Evolutionary conservation across 2,888 invertebrate genomes (phyloP).

Genomic region (Brassicogethes aeneus): DNA sequence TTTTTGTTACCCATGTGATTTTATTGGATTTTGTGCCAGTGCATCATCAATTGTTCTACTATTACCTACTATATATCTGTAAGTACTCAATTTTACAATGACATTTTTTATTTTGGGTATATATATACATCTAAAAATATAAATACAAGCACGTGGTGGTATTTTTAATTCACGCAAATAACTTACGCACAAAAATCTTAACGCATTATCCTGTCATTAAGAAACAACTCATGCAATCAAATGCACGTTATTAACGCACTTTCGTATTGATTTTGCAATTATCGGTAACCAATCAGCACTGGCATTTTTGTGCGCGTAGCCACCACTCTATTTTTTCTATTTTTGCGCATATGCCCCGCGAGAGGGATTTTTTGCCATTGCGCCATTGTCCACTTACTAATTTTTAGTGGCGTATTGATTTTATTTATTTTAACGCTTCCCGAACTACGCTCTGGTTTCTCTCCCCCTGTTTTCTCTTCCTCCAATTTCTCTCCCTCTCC

Average conservation of each 20-base stretch:
- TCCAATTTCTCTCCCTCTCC: conserved; percentile 3
- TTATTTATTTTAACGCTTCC: conserved; percentile 33
- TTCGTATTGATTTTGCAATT: conserved; percentile 44
- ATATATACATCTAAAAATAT: no score
- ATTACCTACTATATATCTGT: conserved; percentile 2
- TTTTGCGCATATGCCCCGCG: conserved; percentile 40
- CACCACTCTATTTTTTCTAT: conserved; percentile 35
- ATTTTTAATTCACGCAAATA: no score
- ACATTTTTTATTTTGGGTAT: no score
- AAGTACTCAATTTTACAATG: no score
- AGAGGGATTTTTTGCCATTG: conserved; percentile 42
- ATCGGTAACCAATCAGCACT: conserved; percentile 44
- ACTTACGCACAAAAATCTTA: no score
- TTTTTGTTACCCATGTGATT: not conserved
- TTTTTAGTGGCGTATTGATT: conserved; percentile 42
- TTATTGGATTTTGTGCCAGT: conserved; percentile 2
- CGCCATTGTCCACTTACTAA: conserved; percentile 43
- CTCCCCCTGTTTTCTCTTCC: not conserved
- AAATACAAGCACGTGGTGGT: no score
- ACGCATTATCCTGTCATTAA: no score
- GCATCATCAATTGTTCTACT: conserved; percentile 11
- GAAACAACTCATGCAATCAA: no score
- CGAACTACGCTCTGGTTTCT: conserved; percentile 11
- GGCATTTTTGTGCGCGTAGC: no score
- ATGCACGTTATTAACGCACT: no score